Evolutionary conservation across 2,888 invertebrate species (phyloP).

Genomic region (Trissoscelio sp.): DNA sequence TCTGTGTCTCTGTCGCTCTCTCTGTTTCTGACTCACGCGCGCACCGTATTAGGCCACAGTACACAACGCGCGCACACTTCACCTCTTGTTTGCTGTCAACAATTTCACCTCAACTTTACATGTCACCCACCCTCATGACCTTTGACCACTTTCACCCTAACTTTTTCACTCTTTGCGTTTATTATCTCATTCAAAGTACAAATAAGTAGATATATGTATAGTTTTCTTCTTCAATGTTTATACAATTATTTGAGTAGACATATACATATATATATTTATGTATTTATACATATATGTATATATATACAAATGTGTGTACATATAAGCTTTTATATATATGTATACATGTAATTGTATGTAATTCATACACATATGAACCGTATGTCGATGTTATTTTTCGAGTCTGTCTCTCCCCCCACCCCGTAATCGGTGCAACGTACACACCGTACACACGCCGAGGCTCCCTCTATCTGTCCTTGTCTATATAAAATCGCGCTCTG

Average conservation of each 20-base stretch:
- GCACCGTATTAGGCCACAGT: conserved; percentile 61
- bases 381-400: no score
- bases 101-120: conserved; percentile 7
- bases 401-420: conserved; percentile 13
- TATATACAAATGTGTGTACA: no score
- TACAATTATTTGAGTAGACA: no score
- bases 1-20: conserved; percentile 32
- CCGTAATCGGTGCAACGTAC: conserved; percentile 42
- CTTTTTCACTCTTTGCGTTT: no score
- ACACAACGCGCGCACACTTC: conserved; percentile 44
- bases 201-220: no score
- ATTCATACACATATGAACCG: no score
- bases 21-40: conserved; percentile 48
- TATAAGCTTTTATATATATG: no score
- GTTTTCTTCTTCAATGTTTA: no score
- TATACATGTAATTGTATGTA: no score
- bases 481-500: conserved; percentile 45
- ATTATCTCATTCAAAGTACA: no score
- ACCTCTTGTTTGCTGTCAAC: conserved; percentile 10
- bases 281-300: no score
- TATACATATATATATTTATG: no score
- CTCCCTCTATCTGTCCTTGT: conserved; percentile 41
- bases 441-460: conserved; percentile 48
- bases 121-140: not conserved
- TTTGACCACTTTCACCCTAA: not conserved